Evolutionary conservation across 2,888 invertebrate genomes (phyloP).

Genomic region (Drosophila koepferae): DNA sequence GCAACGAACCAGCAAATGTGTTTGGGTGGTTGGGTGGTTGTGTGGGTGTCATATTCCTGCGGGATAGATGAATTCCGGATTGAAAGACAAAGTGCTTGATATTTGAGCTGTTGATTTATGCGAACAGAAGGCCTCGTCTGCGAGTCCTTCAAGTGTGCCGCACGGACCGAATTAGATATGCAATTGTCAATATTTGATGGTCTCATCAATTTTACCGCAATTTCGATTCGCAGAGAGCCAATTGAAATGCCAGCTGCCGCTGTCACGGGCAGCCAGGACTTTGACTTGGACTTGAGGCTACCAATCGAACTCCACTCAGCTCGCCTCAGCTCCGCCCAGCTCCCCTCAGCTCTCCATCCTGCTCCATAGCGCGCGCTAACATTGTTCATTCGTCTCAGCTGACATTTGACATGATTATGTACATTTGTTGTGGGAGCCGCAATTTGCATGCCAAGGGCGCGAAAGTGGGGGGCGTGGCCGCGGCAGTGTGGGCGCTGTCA

Average conservation of each 20-base stretch:
- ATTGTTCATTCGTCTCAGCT: slow-evolving; percentile 58
- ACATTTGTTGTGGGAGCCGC: slow-evolving; percentile 67
- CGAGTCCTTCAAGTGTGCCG: slow-evolving; percentile 23
- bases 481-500: not conserved
- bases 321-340: no score
- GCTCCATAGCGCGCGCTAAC: no score
- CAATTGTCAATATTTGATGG: slow-evolving; percentile 81
- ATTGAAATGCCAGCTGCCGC: slow-evolving; percentile 64
- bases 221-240: slow-evolving; percentile 44
- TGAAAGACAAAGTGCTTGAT: slow-evolving; percentile 37
- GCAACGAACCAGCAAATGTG: slow-evolving; percentile 2
- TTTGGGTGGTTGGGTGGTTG: not conserved
- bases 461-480: not conserved
- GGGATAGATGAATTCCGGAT: slow-evolving; percentile 31
- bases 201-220: slow-evolving; percentile 72
- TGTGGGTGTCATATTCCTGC: slow-evolving; percentile 4
- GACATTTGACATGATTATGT: slow-evolving; percentile 81
- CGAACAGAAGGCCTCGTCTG: slow-evolving; percentile 16
- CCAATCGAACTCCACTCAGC: not conserved
- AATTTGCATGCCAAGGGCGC: slow-evolving; percentile 61
- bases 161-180: slow-evolving; percentile 63
- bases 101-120: slow-evolving; percentile 50
- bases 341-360: no score
- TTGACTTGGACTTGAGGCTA: slow-evolving; percentile 1
- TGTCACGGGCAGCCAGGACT: slow-evolving; percentile 19